Evolutionary conservation across 2,888 invertebrate genomes (phyloP), one percentile per base, ranked within the genome.

Genomic region (Heterodera filipjevi): DNA sequence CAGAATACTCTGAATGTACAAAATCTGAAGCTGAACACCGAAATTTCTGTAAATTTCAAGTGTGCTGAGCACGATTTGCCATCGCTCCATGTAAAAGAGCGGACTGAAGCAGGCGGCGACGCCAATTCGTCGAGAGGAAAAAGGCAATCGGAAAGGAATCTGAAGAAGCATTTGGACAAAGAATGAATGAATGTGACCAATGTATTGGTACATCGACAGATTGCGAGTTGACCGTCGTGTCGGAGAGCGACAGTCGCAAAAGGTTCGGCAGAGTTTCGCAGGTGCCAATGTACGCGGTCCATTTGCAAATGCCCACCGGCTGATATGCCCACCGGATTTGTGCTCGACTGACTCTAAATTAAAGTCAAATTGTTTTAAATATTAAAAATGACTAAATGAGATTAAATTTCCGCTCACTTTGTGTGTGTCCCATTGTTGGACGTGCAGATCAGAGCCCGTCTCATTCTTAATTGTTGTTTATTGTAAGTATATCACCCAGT

Each of bases 51-150:
- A 87, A 12, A 87, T 80, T 81, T 86, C 82, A 3, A 85, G 75
- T 6, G 86, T 85, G 12, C 83, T 72, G 22, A 87, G 72, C 39
- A 87, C 72, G 12, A 87, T 74, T 77, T 87, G 86, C 87, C 87
- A 87, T 53, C 85, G 76, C 80, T 87, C 87, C 73, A 85, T 85
- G 73, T 85, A 81, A 71, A 87, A 87, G 5, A 87, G 77, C 8
- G 87, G 87, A 22, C 84, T 83, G 77, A 87, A 87, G 71, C 87
- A 87, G 6, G 84, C 83, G n/a, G 86, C 86, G 10, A 87, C 87
- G 68, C 73, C 81, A 32, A 46, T 27, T 33, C 14, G 39, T 16
- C 32, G 68, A 3, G 71, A 22, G 30, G 77, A 32, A 53, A 66
- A 78, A 10, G 71, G 44, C 70, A 44, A 22, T 27, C 76, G 76